A percentile compares a stretch with the other conserved stretches of the same genome.
Conservation (phyloP, 2,888 invertebrate species). For the Leptinotarsa peninsularis region DNA sequence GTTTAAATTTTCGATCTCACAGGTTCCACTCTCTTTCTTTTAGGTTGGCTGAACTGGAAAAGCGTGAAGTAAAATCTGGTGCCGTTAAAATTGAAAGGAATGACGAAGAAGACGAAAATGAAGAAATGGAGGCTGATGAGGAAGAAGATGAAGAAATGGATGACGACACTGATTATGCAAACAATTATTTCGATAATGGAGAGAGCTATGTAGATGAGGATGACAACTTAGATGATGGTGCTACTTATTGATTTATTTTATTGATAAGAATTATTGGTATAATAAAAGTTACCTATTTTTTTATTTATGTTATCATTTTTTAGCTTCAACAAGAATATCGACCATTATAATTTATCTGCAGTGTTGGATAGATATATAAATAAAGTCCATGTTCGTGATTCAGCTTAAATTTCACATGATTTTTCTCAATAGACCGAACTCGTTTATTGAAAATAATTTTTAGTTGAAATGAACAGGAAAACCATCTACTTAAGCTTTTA, state of each 20-base stretch:
- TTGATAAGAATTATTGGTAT: background rate
- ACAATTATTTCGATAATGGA: constrained; percentile 90
- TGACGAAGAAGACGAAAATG: constrained; percentile 69
- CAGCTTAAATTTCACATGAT: too few relatives aligned
- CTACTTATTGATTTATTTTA: constrained; percentile 72
- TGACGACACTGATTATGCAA: constrained; percentile 88
- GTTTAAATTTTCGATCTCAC: background rate
- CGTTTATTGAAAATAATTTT: too few relatives aligned
- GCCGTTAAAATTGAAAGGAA: constrained; percentile 64
- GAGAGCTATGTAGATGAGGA: constrained; percentile 90
- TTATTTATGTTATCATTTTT: background rate
- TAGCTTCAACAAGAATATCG: background rate
- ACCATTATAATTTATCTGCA: too few relatives aligned
- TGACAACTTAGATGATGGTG: constrained; percentile 86
- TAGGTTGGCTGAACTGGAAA: constrained; percentile 69
- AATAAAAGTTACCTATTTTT: background rate
- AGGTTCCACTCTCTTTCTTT: constrained; percentile 18
- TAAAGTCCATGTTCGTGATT: too few relatives aligned
- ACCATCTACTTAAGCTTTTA: too few relatives aligned
- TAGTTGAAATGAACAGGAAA: too few relatives aligned
- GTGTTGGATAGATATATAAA: too few relatives aligned
- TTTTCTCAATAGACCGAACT: too few relatives aligned
- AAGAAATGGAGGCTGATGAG: constrained; percentile 71
- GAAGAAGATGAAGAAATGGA: constrained; percentile 87
- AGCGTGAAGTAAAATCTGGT: constrained; percentile 72